phyloP scores from a whole-genome alignment of 2,113 vertebrate genomes.

The Gymnorhina tibicen region DNA sequence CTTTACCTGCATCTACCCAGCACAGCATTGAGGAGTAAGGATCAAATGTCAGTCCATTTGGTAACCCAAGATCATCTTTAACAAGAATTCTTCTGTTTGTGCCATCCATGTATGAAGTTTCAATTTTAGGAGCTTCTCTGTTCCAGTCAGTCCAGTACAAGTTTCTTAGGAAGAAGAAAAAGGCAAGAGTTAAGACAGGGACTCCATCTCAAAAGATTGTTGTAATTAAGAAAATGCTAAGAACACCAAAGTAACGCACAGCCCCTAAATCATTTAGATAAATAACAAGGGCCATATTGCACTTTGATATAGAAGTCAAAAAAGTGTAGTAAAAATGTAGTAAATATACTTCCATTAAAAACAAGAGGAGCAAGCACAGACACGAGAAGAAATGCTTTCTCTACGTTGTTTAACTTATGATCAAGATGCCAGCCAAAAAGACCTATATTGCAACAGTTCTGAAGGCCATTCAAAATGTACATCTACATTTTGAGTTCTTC shows the following conservation, averaged over 20 bases:
- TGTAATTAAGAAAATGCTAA: not conserved
- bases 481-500: not conserved
- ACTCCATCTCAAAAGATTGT: not conserved
- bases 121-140: constrained; percentile 90
- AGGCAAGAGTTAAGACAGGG: not conserved
- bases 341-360: not conserved
- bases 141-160: constrained; percentile 96
- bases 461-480: not conserved
- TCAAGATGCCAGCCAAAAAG: not conserved
- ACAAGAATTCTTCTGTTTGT: constrained; percentile 86
- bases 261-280: not conserved
- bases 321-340: not conserved
- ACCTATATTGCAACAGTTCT: not conserved
- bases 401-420: not conserved
- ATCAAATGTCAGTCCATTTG: constrained; percentile 89
- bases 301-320: not conserved
- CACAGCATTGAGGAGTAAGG: constrained; percentile 83
- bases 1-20: constrained; percentile 92
- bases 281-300: not conserved
- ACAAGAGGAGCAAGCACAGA: not conserved
- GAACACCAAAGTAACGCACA: not conserved
- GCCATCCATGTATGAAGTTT: constrained; percentile 91
- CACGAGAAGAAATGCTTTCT: not conserved
- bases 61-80: constrained; percentile 85
- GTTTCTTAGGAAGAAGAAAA: constrained; percentile 69